phyloP scores from a whole-genome alignment of 53 echinoderm and acorn worm genomes.

The Echinometra lucunter region DNA sequence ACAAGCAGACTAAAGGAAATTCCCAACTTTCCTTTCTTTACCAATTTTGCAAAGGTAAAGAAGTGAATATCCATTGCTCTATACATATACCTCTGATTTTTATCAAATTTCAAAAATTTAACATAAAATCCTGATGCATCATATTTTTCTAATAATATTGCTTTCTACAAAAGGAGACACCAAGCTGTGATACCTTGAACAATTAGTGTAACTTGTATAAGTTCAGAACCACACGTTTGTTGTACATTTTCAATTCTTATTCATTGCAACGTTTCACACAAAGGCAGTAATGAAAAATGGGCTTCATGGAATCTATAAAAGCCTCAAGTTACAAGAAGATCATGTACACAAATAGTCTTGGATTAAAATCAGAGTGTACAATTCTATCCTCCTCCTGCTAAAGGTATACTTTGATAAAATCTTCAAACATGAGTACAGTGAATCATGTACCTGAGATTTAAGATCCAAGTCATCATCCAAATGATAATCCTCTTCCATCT shows the following conservation, averaged over 20 bases:
- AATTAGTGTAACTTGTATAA: background rate
- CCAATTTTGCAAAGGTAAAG: no score
- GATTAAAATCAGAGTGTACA: background rate
- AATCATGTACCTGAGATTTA: conserved; percentile 16
- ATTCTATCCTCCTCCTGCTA: background rate
- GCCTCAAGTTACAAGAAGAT: background rate
- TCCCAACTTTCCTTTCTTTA: no score
- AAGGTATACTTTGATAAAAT: background rate
- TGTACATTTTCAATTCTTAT: background rate
- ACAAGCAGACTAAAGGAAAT: background rate
- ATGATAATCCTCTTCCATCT: conserved; percentile 23
- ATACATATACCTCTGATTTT: no score
- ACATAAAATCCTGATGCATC: no score
- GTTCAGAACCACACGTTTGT: background rate
- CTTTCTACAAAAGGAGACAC: no score
- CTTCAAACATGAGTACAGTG: background rate
- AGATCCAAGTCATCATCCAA: conserved; percentile 14
- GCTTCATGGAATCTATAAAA: background rate
- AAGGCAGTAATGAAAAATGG: background rate
- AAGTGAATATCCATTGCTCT: no score
- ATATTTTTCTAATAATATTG: no score
- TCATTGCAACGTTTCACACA: no score
- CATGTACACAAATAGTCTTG: background rate
- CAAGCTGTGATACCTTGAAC: no score
- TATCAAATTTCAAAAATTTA: no score